Evolutionary conservation across 2,888 invertebrate genomes (phyloP), one percentile per base, ranked within the genome.

Genomic region (Erannis defoliaria): DNA sequence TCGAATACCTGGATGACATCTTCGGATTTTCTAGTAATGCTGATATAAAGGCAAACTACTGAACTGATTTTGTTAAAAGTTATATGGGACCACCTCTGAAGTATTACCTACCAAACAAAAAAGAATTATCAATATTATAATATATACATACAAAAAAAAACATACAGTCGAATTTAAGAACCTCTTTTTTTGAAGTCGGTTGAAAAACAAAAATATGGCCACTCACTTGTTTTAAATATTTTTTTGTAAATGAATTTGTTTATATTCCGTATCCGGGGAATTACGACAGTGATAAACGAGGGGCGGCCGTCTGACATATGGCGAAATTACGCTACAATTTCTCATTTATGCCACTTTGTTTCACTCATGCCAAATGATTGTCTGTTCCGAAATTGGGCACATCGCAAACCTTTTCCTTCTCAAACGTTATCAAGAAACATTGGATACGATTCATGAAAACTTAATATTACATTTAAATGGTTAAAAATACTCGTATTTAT

Each of bases 201-300:
- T 16, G 19, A 42, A 19, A 21, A 19, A 21, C 3, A 5, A 42
- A 50, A 37, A 40, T 29, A 29, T 12, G 19, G 2, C 5, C 1
- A 58, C 65, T 51, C 49, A 55, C 31, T 54, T 48, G 42, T 43
- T 42, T 49, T 66, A 29, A 5, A 29, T 33, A 26, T 37, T 38
- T 51, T 71, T 62, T 64, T 68, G 62, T 57, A 40, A 61, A 70
- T 71, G 53, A 73, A 76, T 70, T 69, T 70, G 66, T 66, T 71
- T 62, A 66, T 74, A 72, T 73, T 75, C 55, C 62, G 58, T 51
- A 63, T 60, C 57, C 58, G 62, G 61, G 66, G 62, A 68, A 72
- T 72, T 69, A 67, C 75, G 81, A 83, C 80, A 75, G 74, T 82
- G 82, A 84, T 76, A 76, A 77, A 86, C 75, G 80, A 71, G 70